phyloP scores from a whole-genome alignment of 2,797 vertebrate species.

The Ctenopoma multispine region DNA sequence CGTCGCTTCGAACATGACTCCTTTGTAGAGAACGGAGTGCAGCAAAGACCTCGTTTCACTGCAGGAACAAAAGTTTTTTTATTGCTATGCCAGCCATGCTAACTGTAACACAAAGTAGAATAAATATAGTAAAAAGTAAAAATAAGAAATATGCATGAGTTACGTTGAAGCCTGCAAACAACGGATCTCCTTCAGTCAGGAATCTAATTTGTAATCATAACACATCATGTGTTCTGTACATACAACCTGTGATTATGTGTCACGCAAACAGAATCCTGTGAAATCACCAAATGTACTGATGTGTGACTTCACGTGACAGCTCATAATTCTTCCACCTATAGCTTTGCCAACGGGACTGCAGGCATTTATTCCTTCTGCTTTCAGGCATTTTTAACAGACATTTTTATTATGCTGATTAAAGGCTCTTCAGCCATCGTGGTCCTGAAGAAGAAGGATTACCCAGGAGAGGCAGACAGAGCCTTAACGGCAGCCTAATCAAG shows the following conservation, averaged over 20 bases:
- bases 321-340: neutral
- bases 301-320: neutral
- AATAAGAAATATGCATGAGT: neutral
- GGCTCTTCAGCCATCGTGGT: constrained; percentile 94
- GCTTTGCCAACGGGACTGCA: neutral
- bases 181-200: neutral
- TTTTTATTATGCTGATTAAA: constrained; percentile 61
- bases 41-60: neutral
- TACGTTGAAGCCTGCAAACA: neutral
- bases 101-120: neutral
- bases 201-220: neutral
- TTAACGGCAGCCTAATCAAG: constrained; percentile 95
- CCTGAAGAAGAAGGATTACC: constrained; percentile 92
- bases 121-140: neutral
- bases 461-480: constrained; percentile 94
- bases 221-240: neutral
- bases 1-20: neutral
- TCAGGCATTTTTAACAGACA: constrained; percentile 2
- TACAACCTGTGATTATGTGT: neutral
- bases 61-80: neutral
- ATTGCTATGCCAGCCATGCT: neutral
- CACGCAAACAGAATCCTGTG: neutral
- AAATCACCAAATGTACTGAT: neutral
- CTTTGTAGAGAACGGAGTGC: neutral
- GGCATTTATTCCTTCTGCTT: neutral